A percentile compares a stretch with the other conserved stretches of the same genome.
These are phyloP conservation scores for Trichogramma evanescens DNA, from an alignment of 2,888 invertebrate species.

Conservation along the genomic window DNA sequence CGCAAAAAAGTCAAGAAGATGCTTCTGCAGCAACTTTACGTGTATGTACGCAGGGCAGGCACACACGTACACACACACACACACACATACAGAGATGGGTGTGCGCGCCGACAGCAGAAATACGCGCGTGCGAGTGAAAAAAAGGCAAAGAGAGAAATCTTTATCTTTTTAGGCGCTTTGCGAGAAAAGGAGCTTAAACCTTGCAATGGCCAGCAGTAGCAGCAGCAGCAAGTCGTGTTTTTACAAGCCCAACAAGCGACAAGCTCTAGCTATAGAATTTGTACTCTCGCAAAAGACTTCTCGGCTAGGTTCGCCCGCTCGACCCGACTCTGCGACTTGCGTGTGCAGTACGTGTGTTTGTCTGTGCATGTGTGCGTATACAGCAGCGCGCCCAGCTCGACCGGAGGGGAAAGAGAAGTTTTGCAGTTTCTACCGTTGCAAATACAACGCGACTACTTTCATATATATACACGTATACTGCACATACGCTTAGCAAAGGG, in stretches of 20 bases:
- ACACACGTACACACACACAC: neutral
- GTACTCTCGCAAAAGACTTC: too few species aligned
- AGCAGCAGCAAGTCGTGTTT: slow-evolving; percentile 15
- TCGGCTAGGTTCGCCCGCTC: too few species aligned
- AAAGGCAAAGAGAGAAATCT: slow-evolving; percentile 6
- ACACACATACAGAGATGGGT: neutral
- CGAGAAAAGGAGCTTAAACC: slow-evolving; percentile 19
- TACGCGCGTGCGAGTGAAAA: too few species aligned
- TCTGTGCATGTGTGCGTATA: too few species aligned
- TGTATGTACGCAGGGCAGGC: neutral
- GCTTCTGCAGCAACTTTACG: neutral
- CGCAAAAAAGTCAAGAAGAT: slow-evolving; percentile 5
- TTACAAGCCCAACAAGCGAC: slow-evolving; percentile 11
- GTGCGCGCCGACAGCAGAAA: neutral
- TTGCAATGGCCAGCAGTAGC: neutral
- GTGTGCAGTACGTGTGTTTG: too few species aligned
- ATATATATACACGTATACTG: too few species aligned
- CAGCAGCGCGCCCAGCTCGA: too few species aligned
- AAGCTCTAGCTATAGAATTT: slow-evolving; percentile 14
- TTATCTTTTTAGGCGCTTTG: slow-evolving; percentile 18
- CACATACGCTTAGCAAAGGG: too few species aligned
- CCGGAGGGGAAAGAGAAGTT: too few species aligned
- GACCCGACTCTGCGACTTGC: too few species aligned
- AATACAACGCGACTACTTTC: too few species aligned
- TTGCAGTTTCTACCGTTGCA: too few species aligned